Evolutionary conservation across 2,888 invertebrate species (phyloP), one percentile per base, ranked within the genome.

Genomic region (Drosophila subsilvestris): DNA sequence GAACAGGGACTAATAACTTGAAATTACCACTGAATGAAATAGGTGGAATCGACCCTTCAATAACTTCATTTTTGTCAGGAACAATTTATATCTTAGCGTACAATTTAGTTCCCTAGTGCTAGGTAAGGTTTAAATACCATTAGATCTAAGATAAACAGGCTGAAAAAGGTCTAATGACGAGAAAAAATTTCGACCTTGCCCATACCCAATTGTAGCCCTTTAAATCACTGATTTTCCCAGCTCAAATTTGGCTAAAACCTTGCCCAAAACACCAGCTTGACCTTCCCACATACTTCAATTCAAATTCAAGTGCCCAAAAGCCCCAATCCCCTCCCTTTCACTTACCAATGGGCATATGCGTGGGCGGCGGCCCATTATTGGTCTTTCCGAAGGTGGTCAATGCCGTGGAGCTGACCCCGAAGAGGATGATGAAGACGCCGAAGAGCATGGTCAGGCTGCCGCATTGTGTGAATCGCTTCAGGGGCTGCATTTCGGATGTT

Each of bases 351-450:
- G 94, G 93, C 37, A 94, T 94, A 29, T 93, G 93, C 6, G 94
- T 93, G 69, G 93, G 94, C 10, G 94, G 93, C 37, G 93, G 93
- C 79, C 93, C 93, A 14, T 94, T 94, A 86, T 93, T 94, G 67
- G 94, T 94, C 91, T 95, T 95, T 47, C 95, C 95, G 79, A 95
- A 95, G 18, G 95, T 95, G 1, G 95, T 95, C 66, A 95, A 92
- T 1, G 95, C 95, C 81, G 94, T 94, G 1, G 94, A 94, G 80
- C 92, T 92, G 47, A 92, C 92, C 37, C 92, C 92, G 78, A 92
- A 92, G 17, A 92, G 83, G 37, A 92, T 86, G 62, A 92, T 91
- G 75, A 92, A 92, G 57, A 92, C 91, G 32, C 88, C 90, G 74
- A 92, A 92, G 29, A 92, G 83, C 91, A 92, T 92, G 58, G 92